Conservation (phyloP, 1,140 invertebrate species). For the Carcinoscorpius rotundicauda region DNA sequence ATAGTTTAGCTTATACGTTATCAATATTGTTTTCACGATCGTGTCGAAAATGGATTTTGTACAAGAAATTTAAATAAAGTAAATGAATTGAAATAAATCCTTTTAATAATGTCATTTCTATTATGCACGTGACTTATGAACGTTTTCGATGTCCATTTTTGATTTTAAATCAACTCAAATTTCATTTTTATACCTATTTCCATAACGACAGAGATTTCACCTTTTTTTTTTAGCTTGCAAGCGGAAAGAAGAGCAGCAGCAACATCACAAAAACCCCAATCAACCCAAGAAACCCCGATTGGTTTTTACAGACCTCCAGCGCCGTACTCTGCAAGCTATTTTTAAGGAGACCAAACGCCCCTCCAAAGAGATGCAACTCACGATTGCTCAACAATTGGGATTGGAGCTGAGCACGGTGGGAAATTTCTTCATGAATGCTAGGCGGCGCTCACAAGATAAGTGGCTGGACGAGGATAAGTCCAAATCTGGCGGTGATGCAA, state of each 20-base stretch:
- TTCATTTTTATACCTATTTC: not conserved
- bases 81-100: too few species aligned
- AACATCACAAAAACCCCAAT: conserved; percentile 21
- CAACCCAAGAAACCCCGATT: conserved; percentile 94
- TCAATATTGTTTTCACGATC: too few species aligned
- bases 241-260: conserved; percentile 76
- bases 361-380: conserved; percentile 99
- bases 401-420: conserved; percentile 97
- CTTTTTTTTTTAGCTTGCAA: conserved; percentile 65
- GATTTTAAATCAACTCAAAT: too few species aligned
- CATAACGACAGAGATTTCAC: not conserved
- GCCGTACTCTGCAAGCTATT: conserved; percentile 98
- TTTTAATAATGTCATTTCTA: too few species aligned
- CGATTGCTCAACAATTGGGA: conserved; percentile 93
- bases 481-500: not conserved
- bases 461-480: conserved; percentile 74
- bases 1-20: too few species aligned
- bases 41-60: too few species aligned
- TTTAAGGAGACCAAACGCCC: conserved; percentile 99
- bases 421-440: conserved; percentile 99
- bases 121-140: too few species aligned
- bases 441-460: conserved; percentile 94
- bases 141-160: too few species aligned
- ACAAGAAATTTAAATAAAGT: too few species aligned
- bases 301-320: conserved; percentile 99